phyloP scores from a whole-genome alignment of 2,797 vertebrate genomes.

The Chloroceryle amazona region DNA sequence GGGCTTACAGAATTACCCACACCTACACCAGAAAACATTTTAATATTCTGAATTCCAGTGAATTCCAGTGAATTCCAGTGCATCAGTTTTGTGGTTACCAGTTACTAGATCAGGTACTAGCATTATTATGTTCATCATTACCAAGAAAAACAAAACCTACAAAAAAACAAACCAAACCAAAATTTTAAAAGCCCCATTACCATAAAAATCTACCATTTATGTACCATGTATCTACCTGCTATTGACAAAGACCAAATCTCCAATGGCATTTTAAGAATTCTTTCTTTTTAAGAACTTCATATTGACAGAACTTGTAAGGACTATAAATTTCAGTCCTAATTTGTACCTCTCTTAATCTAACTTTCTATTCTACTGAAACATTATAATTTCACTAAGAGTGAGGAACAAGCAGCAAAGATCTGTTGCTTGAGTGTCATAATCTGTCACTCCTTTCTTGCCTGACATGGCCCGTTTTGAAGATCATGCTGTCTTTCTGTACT shows the following conservation, averaged over 20 bases:
- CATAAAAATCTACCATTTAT: background rate
- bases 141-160: background rate
- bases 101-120: background rate
- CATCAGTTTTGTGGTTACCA: background rate
- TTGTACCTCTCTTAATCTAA: background rate
- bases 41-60: background rate
- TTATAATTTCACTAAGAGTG: background rate
- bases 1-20: background rate
- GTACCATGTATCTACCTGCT: background rate
- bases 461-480: background rate
- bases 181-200: background rate
- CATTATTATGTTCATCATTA: background rate
- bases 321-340: background rate
- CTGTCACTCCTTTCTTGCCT: background rate
- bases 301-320: background rate
- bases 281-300: background rate
- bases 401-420: background rate
- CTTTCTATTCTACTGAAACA: background rate
- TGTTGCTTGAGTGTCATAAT: background rate
- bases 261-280: background rate
- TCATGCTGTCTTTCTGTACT: background rate
- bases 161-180: background rate
- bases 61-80: background rate
- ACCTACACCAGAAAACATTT: background rate
- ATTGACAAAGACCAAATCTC: background rate